Evolutionary conservation across 1,140 invertebrate genomes (phyloP).

Genomic region (Drosophila bipectinata): DNA sequence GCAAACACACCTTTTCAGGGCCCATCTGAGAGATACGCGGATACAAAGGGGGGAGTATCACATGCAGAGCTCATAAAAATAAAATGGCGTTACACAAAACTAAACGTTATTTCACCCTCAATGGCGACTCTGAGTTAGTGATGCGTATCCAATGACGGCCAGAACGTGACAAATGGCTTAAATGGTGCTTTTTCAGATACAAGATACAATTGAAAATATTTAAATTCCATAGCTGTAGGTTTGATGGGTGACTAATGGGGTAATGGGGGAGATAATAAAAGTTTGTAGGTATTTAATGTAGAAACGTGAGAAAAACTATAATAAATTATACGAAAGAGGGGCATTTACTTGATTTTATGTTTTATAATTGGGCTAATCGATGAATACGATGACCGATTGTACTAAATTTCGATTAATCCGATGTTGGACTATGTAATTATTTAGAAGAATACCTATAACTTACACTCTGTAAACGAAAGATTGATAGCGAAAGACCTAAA

Average conservation of each 20-base stretch:
- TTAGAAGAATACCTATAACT: background rate
- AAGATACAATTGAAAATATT: background rate
- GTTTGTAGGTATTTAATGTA: background rate
- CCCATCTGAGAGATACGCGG: slow-evolving; percentile 23
- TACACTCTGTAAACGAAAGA: too few species aligned
- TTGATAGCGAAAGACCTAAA: too few species aligned
- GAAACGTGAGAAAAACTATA: background rate
- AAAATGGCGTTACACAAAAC: slow-evolving; percentile 69
- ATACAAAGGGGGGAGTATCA: slow-evolving; percentile 15
- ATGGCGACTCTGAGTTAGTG: slow-evolving; percentile 5
- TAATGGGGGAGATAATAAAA: slow-evolving; percentile 1
- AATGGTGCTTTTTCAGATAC: background rate
- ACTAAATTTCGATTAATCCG: too few species aligned
- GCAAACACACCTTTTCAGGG: slow-evolving; percentile 40
- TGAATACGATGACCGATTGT: too few species aligned
- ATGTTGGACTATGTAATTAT: too few species aligned
- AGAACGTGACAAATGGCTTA: slow-evolving; percentile 13
- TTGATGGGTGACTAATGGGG: background rate
- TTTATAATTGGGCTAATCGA: too few species aligned
- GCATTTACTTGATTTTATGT: too few species aligned
- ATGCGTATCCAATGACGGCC: slow-evolving; percentile 23
- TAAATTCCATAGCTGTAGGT: background rate
- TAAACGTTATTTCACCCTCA: slow-evolving; percentile 43
- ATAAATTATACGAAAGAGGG: background rate
- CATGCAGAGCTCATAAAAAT: slow-evolving; percentile 63